Base-by-base conservation (phyloP, 92 coral and sea anemone species). In the Pocillopora grandis region DNA sequence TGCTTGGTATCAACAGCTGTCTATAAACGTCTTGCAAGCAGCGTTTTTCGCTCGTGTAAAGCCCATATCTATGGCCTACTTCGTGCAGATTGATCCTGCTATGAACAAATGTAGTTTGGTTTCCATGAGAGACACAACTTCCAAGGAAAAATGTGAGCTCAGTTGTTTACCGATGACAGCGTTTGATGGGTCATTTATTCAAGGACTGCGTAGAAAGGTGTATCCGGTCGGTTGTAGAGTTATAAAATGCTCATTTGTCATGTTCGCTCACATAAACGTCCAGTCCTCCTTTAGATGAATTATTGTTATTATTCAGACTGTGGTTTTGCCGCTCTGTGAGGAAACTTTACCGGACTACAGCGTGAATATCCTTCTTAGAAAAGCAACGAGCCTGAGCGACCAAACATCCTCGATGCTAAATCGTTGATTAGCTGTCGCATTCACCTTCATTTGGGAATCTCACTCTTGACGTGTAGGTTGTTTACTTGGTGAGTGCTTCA, bases 41-140 rank as follows among this genome's bases (percentile, higher is more conserved):
- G 16, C 48, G 13, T 11, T 35, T 76, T 18, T 62, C 63, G 27
- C 2, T 56, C 13, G 13, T 13, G 12, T n/a, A 58, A 55, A 27
- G 63, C 65, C 13, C 31, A 31, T 20, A 19, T 35, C 31, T 0
- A 27, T 27, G 23, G 74, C 36, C n/a, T 42, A 42, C 8, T 17
- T 42, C 12, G 55, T 36, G 74, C 74, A 69, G 74, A 10, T 55
- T 36, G 74, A 20, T 1, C 18, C 4, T 42, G 52, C 52, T 42
- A 42, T 42, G 8, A 42, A 42, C 52, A 7, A 42, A 42, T 42
- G 5, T 1, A 42, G 60, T 5, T 15, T 82, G 72, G 89, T 86
- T 79, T 86, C 89, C 85, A 78, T 49, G 89, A 86, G 89, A 23
- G 85, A 86, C 62, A 52, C 62, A 79, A 58, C 27, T 86, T 77